Base-by-base conservation (phyloP, 2,888 invertebrate genomes). In the Tenthredo livida region DNA sequence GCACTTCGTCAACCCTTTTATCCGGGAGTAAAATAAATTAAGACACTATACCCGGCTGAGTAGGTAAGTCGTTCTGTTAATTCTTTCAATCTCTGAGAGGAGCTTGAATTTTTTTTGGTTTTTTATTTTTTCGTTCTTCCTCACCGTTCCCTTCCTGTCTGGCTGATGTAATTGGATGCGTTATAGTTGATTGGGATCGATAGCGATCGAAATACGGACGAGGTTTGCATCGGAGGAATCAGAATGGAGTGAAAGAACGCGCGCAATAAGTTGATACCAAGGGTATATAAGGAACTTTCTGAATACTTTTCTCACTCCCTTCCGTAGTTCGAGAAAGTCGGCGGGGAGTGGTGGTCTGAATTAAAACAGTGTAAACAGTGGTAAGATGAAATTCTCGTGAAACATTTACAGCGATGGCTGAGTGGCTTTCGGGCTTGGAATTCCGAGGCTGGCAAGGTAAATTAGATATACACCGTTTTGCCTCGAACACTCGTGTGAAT, bases 321-420 rank as follows among this genome's bases (percentile, higher is more conserved):
- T 73, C 40, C 6, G 25, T 25, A 21, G 72, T 43, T n/a, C 0
- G 77, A 12, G 29, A 43, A 73, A 73, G 25, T 77, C 33, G 33
- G 50, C 15, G 50, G 12, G 61, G 17, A 40, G 40, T 61, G 67
- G 72, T n/a, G 80, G 80, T 15, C 40, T 80, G 80, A 80, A 80
- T 80, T 80, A 80, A 61, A 80, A 80, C 80, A 80, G 61, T 80
- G 80, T 61, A 80, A 80, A 61, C 80, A 80, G 58, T 15, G 37
- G 80, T 80, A 61, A 80, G 61, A 80, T 80, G 58, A 80, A 61
- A 80, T 80, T 80, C 80, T 61, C 80, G 80, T 61, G 58, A 58
- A 61, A 61, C 40, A 80, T 80, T 80, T 61, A 80, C 80, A 80
- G 80, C 61, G n/a, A 80, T 58, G 61, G 80, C 61, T 61, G 80